Percentiles rank a stretch among this genome's conserved stretches.
phyloP scores from a whole-genome alignment of 2,797 vertebrate genomes.

The Onychomys arenicola region DNA sequence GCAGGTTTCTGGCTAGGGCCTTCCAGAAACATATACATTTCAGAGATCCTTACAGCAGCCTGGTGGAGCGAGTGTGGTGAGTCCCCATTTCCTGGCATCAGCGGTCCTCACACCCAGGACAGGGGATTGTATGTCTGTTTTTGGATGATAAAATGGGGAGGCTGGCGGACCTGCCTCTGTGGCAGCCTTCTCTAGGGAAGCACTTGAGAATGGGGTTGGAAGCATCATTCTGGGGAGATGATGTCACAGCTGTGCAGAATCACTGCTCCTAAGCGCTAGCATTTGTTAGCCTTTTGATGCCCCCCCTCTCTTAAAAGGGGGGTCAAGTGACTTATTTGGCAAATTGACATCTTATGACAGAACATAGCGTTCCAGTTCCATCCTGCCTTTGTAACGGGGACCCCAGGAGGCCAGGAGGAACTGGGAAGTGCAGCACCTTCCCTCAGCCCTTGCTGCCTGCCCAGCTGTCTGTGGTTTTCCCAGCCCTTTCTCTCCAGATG shows the following conservation, averaged over 20 bases:
- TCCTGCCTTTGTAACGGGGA: slow-evolving; percentile 31
- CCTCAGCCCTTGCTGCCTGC: slow-evolving; percentile 64
- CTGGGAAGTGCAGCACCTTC: slow-evolving; percentile 66
- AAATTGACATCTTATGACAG: slow-evolving; percentile 10
- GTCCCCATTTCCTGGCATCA: neutral
- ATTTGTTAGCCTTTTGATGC: slow-evolving; percentile 68
- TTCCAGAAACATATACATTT: neutral
- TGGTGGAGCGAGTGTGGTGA: neutral
- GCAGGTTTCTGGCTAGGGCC: neutral
- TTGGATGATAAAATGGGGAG: slow-evolving; percentile 28
- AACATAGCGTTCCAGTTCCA: neutral
- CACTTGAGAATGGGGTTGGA: neutral
- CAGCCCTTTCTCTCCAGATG: slow-evolving; percentile 80
- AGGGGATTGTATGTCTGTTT: neutral
- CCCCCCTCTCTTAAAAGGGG: neutral
- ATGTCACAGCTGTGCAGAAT: slow-evolving; percentile 55
- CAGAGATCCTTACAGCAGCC: neutral
- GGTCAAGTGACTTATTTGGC: slow-evolving; percentile 25
- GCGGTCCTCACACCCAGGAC: neutral
- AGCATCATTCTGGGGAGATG: slow-evolving; percentile 45
- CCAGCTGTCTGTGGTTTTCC: slow-evolving; percentile 76
- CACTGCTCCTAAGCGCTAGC: slow-evolving; percentile 36
- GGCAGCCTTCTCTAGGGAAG: slow-evolving; percentile 8
- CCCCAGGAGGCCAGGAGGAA: slow-evolving; percentile 32
- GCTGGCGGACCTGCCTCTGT: neutral